Evolutionary conservation across 2,888 invertebrate species (phyloP), one percentile per base, ranked within the genome.

Genomic region (Neoaliturus tenellus): DNA sequence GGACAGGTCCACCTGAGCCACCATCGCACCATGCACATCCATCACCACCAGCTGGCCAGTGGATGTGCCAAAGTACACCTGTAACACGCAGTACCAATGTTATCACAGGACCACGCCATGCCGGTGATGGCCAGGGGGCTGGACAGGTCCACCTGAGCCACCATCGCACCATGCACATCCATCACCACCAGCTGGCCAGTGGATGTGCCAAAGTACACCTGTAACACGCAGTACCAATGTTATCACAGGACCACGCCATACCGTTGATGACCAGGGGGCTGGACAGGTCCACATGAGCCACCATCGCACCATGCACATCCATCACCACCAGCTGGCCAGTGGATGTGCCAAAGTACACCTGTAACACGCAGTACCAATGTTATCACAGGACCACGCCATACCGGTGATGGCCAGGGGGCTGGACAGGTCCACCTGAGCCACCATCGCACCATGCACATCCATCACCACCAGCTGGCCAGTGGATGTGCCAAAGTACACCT

Each of bases 21-120:
- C 96, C 97, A 98, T 98, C 51, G 97, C 97, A 0, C 97, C 98
- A 88, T 98, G 97, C 0, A 98, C 98, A 90, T 98, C 98, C 97
- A 99, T 98, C 80, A 99, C 98, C 84, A 98, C 97, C 85, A 99
- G 95, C 91, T 98, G 98, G 0, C 98, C 98, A 84, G 96, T 96
- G 6, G 97, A 97, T 8, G 98, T 98, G 80, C 98, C 98, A 89
- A 99, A 97, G 91, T 98, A 97, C 81, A 99, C 98, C 93, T 94
- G 88, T 23, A 44, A 39, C 39, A n/a, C n/a, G n/a, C 39, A 39
- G 5, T 39, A 39, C 39, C 39, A 39, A 12, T 39, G n/a, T 98
- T 98, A 90, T 98, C 98, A 90, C 98, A 98, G 25, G 98, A 98
- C 98, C 98, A 99, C 20, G 97, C 96, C 97, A 99, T 97, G 75